Evolutionary conservation across 1,140 invertebrate species (phyloP), one percentile per base, ranked within the genome.

Genomic region (Megalonaias nervosa): DNA sequence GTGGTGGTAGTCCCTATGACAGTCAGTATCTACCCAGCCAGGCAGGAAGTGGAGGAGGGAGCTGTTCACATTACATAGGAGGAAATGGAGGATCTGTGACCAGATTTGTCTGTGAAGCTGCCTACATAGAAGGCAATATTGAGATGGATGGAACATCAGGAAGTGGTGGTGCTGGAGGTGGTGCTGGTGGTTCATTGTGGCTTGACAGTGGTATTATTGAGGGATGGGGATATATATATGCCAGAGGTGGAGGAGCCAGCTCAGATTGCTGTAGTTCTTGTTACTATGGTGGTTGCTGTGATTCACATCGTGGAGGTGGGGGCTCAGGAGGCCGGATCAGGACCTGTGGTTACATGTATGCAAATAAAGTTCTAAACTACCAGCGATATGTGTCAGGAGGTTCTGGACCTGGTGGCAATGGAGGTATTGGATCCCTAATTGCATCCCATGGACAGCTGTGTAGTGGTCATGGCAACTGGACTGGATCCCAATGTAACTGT

Each of bases 151-250:
- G 85, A 67, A 71, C 26, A 66, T 60, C 58, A 9, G 80, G 78
- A 23, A 31, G 38, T 26, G 75, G 79, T 23, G 85, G 81, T 38
- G 82, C 75, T 56, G 86, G 86, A 23, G 85, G 82, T 19, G 86
- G 86, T 19, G 79, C 80, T 73, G 86, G 86, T 58, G 86, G 86
- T 17, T 78, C 83, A 26, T 62, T 86, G 6, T 87, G 86, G 86
- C 55, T 87, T 3, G 85, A 87, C 65, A 72, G 80, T 60, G 68
- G 83, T 48, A 64, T 82, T 15, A 77, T 86, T 64, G 81, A 84
- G 61, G 86, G 86, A 12, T 84, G 85, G 84, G 86, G 86, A 15
- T 60, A 38, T 19, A 31, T 87, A 9, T 58, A 75, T 69, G 84
- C 84, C 0, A 56, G 74, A 78, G 86, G 86, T 31, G 86, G 86